Evolutionary conservation across 2,113 vertebrate species (phyloP).

Genomic region (Garra rufa): DNA sequence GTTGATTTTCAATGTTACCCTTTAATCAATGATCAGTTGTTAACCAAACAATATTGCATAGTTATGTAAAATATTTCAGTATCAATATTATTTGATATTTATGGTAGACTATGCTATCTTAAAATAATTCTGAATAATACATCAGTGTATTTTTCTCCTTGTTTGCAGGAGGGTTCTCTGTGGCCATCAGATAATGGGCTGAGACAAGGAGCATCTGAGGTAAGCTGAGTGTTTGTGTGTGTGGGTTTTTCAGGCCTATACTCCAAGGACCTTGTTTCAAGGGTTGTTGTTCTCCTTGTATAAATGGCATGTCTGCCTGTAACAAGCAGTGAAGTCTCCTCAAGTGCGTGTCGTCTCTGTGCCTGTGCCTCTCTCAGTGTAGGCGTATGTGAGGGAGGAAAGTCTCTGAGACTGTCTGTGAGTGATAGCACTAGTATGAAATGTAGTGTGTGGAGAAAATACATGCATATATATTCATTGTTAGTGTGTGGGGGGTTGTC

Average conservation of each 20-base stretch:
- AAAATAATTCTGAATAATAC: not conserved
- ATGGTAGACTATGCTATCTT: not conserved
- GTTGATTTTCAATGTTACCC: not conserved
- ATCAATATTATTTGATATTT: not conserved
- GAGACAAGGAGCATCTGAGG: conserved; percentile 80
- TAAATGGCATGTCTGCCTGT: conserved; percentile 31
- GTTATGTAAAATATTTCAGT: not conserved
- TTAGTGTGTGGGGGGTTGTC: not conserved
- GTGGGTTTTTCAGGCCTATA: not conserved
- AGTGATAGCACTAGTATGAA: conserved; percentile 6
- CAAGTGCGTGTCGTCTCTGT: conserved; percentile 45
- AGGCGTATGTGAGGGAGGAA: conserved; percentile 17
- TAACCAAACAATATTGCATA: not conserved
- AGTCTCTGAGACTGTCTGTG: conserved; percentile 1
- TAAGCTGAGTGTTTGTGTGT: conserved; percentile 59
- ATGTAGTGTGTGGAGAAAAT: conserved; percentile 15
- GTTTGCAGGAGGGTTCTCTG: conserved; percentile 81
- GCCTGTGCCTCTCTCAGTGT: conserved; percentile 41
- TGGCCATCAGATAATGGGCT: conserved; percentile 83
- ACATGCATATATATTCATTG: conserved; percentile 25
- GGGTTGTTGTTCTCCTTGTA: conserved; percentile 37
- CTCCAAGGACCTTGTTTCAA: conserved; percentile 18
- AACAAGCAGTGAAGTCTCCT: conserved; percentile 38
- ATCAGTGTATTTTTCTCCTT: conserved; percentile 14
- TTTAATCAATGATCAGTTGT: not conserved